Conservation (phyloP, 1,140 invertebrate genomes). For the Papilio dardanus region DNA sequence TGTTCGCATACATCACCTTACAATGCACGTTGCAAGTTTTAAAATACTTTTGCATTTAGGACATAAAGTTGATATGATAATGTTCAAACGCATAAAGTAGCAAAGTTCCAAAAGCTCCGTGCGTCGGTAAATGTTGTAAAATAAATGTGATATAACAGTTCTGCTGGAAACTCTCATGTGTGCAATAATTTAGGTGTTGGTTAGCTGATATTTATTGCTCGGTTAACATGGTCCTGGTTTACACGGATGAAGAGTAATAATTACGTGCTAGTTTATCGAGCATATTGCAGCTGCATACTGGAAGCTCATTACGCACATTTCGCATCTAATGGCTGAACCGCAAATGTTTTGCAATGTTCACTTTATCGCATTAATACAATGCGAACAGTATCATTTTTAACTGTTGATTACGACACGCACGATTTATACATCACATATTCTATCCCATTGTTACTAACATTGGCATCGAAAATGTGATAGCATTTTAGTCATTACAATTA, state of each 20-base stretch:
- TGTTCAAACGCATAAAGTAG: slow-evolving; percentile 19
- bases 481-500: too few species aligned
- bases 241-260: slow-evolving; percentile 53
- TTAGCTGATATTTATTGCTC: slow-evolving; percentile 65
- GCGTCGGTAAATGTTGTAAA: slow-evolving; percentile 39
- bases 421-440: slow-evolving; percentile 34
- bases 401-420: not conserved
- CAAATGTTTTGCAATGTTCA: slow-evolving; percentile 40
- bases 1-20: slow-evolving; percentile 41
- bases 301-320: slow-evolving; percentile 47
- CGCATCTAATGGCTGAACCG: slow-evolving; percentile 42
- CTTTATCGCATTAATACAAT: slow-evolving; percentile 42
- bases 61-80: slow-evolving; percentile 35
- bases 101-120: slow-evolving; percentile 29
- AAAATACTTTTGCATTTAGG: slow-evolving; percentile 34
- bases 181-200: slow-evolving; percentile 61
- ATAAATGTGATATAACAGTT: slow-evolving; percentile 49
- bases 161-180: slow-evolving; percentile 58
- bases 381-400: slow-evolving; percentile 16
- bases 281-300: slow-evolving; percentile 38
- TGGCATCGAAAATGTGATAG: too few species aligned
- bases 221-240: slow-evolving; percentile 60
- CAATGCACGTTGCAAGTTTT: slow-evolving; percentile 32
- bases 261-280: slow-evolving; percentile 44
- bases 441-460: not conserved